Evolutionary conservation across 2,888 invertebrate genomes (phyloP).

Genomic region (Idaea straminata): DNA sequence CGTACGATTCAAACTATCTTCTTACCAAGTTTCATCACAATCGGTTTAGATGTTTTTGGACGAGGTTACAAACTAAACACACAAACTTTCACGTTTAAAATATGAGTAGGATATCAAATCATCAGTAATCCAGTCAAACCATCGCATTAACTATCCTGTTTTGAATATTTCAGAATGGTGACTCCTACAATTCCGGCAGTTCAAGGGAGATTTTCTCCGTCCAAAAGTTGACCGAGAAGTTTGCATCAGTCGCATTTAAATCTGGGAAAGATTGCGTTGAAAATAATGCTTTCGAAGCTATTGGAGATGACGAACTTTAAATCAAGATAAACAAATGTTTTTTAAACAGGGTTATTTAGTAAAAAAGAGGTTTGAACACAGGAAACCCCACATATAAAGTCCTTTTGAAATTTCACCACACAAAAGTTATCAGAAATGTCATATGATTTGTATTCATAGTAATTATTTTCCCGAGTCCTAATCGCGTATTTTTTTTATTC

Average conservation of each 20-base stretch:
- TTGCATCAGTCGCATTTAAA: constrained; percentile 85
- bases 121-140: too few relatives aligned
- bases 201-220: constrained; percentile 86
- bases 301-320: constrained; percentile 96
- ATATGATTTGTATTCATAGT: too few relatives aligned
- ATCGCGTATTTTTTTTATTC: too few relatives aligned
- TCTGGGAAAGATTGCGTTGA: constrained; percentile 87
- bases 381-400: background rate
- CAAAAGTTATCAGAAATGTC: too few relatives aligned
- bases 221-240: constrained; percentile 86
- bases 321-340: background rate
- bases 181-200: constrained; percentile 73
- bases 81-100: too few relatives aligned
- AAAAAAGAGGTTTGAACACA: background rate
- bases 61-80: too few relatives aligned
- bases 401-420: too few relatives aligned
- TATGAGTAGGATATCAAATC: too few relatives aligned
- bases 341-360: background rate
- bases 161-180: constrained; percentile 75
- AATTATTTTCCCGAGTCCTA: too few relatives aligned
- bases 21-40: background rate
- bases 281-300: constrained; percentile 96
- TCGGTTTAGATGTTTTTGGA: too few relatives aligned
- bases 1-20: too few relatives aligned
- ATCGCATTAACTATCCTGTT: too few relatives aligned